Percentiles rank a stretch among this genome's conserved stretches.
Evolutionary conservation across 2,888 invertebrate genomes (phyloP).

Genomic region (Thelaira solivaga): DNA sequence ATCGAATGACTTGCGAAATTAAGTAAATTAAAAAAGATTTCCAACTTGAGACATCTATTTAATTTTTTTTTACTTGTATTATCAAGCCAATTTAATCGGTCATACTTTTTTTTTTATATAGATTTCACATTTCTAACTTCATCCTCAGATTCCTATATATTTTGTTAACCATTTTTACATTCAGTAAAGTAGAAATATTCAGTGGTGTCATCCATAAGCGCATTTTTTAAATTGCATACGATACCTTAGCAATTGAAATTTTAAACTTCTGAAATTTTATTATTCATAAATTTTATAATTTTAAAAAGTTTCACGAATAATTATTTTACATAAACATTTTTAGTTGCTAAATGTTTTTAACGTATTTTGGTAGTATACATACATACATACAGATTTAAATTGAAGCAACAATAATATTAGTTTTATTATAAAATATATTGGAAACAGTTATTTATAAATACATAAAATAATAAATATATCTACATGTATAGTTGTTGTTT

Average conservation of each 20-base stretch:
- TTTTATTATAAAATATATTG: slow-evolving; percentile 21
- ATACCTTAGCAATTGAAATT: slow-evolving; percentile 5
- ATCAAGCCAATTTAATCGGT: no score
- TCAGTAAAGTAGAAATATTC: no score
- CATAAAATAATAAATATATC: slow-evolving; percentile 29
- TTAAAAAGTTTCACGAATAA: slow-evolving; percentile 11
- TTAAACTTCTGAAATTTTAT: slow-evolving; percentile 17
- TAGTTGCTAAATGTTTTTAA: slow-evolving; percentile 10
- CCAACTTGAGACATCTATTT: no score
- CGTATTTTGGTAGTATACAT: slow-evolving; percentile 10
- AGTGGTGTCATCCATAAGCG: no score
- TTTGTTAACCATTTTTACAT: no score
- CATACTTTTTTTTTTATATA: not conserved
- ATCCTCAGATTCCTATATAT: no score
- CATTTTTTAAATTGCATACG: not conserved
- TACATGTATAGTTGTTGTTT: not conserved
- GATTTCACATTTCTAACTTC: no score
- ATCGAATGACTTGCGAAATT: no score
- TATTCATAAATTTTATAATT: slow-evolving; percentile 28
- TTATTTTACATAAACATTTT: slow-evolving; percentile 7
- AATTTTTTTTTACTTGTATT: no score
- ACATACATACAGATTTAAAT: slow-evolving; percentile 20
- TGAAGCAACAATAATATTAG: slow-evolving; percentile 50
- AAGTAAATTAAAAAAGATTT: no score
- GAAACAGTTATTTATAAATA: not conserved